These are phyloP conservation scores for Fistularia commersonii DNA, from an alignment of 2,797 vertebrate genomes.

Conservation along the genomic window DNA sequence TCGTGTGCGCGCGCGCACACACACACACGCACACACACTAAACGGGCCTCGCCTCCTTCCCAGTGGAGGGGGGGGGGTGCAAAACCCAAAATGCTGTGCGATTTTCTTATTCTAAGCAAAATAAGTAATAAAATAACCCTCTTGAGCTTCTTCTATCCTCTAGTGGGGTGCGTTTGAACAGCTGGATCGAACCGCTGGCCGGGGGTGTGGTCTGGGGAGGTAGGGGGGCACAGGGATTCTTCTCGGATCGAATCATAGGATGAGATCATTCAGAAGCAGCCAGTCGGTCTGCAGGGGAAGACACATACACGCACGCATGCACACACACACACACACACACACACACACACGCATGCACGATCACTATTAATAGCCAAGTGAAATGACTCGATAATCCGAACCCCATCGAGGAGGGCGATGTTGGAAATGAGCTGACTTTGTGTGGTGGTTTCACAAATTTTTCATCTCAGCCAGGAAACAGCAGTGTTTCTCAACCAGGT, in stretches of 20 bases:
- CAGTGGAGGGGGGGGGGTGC: background rate
- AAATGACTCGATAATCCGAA: conserved; percentile 45
- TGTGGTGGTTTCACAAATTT: background rate
- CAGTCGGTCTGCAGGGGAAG: conserved; percentile 28
- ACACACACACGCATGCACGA: conserved; percentile 10
- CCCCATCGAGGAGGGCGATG: conserved; percentile 4
- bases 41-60: conserved; percentile 27
- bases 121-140: background rate
- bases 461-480: too few species aligned
- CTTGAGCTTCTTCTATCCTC: too few species aligned
- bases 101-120: conserved; percentile 1
- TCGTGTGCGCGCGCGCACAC: background rate
- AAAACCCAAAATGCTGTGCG: conserved; percentile 7
- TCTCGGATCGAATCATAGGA: conserved; percentile 63
- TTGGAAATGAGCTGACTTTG: background rate
- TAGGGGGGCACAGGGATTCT: conserved; percentile 46
- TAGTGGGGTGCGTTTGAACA: background rate
- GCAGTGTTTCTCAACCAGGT: too few species aligned
- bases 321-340: conserved; percentile 15
- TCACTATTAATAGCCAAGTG: conserved; percentile 56
- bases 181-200: conserved; percentile 4
- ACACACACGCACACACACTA: conserved; percentile 1
- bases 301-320: conserved; percentile 2
- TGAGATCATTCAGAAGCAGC: conserved; percentile 67
- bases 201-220: conserved; percentile 22